Conservation (phyloP, 2,113 vertebrate genomes). For the Lepisosteus osseus region DNA sequence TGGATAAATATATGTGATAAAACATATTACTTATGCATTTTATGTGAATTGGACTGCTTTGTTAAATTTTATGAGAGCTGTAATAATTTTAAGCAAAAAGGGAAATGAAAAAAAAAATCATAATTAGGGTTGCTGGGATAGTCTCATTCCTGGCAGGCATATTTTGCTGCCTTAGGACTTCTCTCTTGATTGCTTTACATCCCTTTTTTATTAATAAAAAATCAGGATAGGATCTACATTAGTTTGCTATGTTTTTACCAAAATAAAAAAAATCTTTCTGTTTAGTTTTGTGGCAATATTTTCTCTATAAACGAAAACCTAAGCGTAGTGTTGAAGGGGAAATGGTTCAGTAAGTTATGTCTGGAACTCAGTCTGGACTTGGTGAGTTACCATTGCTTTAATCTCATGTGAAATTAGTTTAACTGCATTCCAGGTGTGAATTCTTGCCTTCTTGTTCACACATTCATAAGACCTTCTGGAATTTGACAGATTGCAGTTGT, state of each 20-base stretch:
- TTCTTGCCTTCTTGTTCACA: conserved; percentile 14
- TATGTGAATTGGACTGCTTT: too few species aligned
- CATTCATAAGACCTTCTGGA: conserved; percentile 37
- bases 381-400: neutral
- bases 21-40: neutral
- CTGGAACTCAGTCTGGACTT: conserved; percentile 1
- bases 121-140: too few species aligned
- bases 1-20: neutral
- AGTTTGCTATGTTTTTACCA: too few species aligned
- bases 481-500: conserved; percentile 33
- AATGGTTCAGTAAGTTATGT: conserved; percentile 8
- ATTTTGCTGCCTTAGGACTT: too few species aligned
- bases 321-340: neutral
- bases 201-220: too few species aligned
- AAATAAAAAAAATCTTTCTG: too few species aligned
- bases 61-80: too few species aligned
- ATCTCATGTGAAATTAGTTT: conserved; percentile 11
- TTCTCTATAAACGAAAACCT: neutral
- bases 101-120: too few species aligned
- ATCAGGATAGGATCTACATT: too few species aligned
- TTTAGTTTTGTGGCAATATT: neutral
- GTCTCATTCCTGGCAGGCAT: too few species aligned
- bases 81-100: too few species aligned
- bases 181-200: too few species aligned
- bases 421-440: conserved; percentile 9